Conservation (phyloP, 2,797 vertebrate genomes). For the Mormyrops attenuatus region DNA sequence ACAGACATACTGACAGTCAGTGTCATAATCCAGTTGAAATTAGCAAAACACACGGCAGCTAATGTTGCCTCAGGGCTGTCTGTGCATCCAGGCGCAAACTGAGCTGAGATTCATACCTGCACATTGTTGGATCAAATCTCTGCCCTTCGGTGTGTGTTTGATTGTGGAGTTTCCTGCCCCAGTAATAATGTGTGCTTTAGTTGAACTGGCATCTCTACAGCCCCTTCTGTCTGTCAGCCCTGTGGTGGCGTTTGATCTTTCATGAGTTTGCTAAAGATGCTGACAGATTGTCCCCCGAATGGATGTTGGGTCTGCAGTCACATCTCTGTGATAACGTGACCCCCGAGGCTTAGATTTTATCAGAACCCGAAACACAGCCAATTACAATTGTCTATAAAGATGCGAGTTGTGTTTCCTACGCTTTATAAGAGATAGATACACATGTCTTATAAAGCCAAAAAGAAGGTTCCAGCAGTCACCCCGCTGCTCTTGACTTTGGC, state of each 20-base stretch:
- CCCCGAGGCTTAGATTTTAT: neutral
- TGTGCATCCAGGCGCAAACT: neutral
- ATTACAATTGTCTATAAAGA: neutral
- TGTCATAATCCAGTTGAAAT: neutral
- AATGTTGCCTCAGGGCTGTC: neutral
- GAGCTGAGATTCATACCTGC: neutral
- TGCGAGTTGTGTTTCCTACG: neutral
- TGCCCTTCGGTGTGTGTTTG: neutral
- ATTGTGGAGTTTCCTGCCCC: neutral
- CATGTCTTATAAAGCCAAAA: neutral
- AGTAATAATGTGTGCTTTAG: neutral
- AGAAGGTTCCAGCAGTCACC: neutral
- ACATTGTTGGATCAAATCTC: neutral
- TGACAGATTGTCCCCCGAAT: neutral
- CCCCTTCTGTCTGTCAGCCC: neutral
- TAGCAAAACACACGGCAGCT: neutral
- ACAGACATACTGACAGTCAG: constrained; percentile 1
- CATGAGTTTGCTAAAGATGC: neutral
- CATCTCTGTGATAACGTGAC: neutral
- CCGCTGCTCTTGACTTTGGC: neutral
- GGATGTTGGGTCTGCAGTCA: neutral
- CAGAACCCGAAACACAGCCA: neutral
- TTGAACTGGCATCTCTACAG: neutral
- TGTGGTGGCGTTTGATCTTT: neutral
- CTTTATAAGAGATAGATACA: neutral